Base-by-base conservation (phyloP, 2,113 vertebrate species). In the Eretmodus cyanostictus region DNA sequence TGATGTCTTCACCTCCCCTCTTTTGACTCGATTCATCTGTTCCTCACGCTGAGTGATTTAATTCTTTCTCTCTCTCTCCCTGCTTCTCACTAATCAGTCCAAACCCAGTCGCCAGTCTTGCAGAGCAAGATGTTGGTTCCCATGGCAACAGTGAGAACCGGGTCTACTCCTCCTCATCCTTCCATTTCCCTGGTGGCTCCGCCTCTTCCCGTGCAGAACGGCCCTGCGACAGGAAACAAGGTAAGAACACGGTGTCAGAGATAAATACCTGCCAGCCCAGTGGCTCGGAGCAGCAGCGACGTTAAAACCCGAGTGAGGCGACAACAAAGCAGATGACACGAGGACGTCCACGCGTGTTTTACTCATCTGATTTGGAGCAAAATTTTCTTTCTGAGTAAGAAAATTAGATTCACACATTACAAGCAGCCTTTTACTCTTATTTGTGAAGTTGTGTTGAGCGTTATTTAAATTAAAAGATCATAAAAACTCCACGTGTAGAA, bases 121-220 rank as follows among this genome's bases (percentile, higher is more conserved):
- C 96, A 96, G 93, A 97, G 95, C 95, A 98, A 98, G 95, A 97
- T 98, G 95, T 91, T 98, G 81, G 97, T 98, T 95, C 97, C 98
- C 87, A 95, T 98, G 97, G 96, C 97, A 11, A 96, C 97, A 7
- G 96, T 97, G 83, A 95, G 96, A 89, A 94, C 97, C 4, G 97
- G 96, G 51, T 92, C 97, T 2, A 94, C 97, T 86, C 95, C 97
- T 95, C 97, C 97, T 29, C 95, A 97, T 88, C 97, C 97, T 38
- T 90, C 95, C 8, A 95, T 98, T 85, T 97, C 98, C 54, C 94
- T 98, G 59, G 96, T 97, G 86, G 96, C 97, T 66, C 97, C 97
- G 0, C 96, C 97, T 45, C 97, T 98, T 96, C 97, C 97, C 81
- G 96, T 98, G 79, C 98, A 98, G 94, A 98, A 98, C 9, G 97